Conservation (phyloP, 1,140 invertebrate species). For the Charaxes varanes region DNA sequence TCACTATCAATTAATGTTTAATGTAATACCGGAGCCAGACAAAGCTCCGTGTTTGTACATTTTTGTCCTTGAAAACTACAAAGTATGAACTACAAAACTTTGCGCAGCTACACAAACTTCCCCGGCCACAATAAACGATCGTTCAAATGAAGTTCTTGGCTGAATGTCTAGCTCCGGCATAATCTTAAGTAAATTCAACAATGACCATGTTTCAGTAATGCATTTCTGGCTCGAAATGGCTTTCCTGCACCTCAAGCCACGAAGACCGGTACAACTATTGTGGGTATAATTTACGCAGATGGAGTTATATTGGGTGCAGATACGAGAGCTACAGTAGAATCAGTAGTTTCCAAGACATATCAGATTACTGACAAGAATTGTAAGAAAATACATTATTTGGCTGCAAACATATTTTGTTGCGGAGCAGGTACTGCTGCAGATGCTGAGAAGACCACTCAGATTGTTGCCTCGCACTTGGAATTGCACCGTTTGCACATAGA, state of each 20-base stretch:
- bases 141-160: too few relatives aligned
- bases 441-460: constrained; percentile 91
- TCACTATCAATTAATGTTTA: neutral
- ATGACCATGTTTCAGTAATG: constrained; percentile 83
- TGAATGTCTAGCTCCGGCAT: neutral
- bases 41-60: too few relatives aligned
- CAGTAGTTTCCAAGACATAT: too few relatives aligned
- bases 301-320: constrained; percentile 98
- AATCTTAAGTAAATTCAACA: constrained; percentile 1
- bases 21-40: too few relatives aligned
- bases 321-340: constrained; percentile 95
- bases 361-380: constrained; percentile 99
- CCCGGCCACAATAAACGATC: too few relatives aligned
- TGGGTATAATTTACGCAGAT: constrained; percentile 94
- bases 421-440: constrained; percentile 99
- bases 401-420: constrained; percentile 96
- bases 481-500: constrained; percentile 93
- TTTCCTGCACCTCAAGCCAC: constrained; percentile 87
- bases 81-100: too few relatives aligned
- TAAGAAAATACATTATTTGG: constrained; percentile 95
- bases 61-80: too few relatives aligned
- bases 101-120: too few relatives aligned
- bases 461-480: constrained; percentile 93
- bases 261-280: constrained; percentile 99
- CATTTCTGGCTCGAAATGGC: constrained; percentile 84